Conservation (phyloP, 2,888 invertebrate genomes). For the Drosophila meridiana region DNA sequence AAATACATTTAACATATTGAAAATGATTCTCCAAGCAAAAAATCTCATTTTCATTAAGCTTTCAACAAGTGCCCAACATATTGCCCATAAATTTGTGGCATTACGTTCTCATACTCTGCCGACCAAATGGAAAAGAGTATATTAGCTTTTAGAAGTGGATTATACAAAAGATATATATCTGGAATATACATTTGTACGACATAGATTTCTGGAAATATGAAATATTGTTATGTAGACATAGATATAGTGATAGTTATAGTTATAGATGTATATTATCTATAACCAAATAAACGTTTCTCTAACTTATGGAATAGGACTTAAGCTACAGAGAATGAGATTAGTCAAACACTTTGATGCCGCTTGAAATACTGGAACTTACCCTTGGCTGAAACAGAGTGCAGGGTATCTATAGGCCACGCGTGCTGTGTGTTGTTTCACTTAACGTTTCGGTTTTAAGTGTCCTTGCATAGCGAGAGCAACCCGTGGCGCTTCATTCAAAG, state of each 20-base stretch:
- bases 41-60: constrained; percentile 1
- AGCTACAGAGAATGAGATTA: neutral
- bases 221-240: neutral
- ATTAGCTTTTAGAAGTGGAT: neutral
- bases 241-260: neutral
- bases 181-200: too few relatives aligned
- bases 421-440: neutral
- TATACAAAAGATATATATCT: neutral
- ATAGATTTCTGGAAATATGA: neutral
- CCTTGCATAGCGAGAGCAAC: constrained; percentile 47
- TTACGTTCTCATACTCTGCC: neutral
- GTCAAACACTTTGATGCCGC: neutral
- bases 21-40: neutral
- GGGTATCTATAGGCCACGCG: neutral
- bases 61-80: neutral
- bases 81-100: constrained; percentile 1
- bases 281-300: neutral
- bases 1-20: neutral
- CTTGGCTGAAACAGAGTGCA: neutral
- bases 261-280: neutral
- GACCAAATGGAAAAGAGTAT: neutral
- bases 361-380: neutral
- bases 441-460: constrained; percentile 9
- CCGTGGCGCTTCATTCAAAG: constrained; percentile 58
- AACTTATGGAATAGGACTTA: neutral